These are phyloP conservation scores for Drosophila nigricruria DNA, from an alignment of 2,888 invertebrate species.

Conservation along the genomic window DNA sequence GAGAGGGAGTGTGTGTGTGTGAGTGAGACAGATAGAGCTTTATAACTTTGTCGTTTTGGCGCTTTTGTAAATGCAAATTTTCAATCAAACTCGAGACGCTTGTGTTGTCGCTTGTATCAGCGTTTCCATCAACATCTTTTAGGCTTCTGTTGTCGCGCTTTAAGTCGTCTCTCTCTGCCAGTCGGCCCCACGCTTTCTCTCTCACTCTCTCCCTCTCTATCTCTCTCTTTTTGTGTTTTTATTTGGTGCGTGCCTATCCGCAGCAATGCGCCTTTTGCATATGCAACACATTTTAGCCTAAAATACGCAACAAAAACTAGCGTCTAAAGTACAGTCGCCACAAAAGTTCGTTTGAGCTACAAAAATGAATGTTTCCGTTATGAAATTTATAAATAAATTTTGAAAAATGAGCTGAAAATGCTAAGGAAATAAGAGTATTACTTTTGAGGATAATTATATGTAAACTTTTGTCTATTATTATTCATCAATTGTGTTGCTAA, in stretches of 20 bases:
- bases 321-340: slow-evolving; percentile 23
- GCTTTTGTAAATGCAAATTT: slow-evolving; percentile 73
- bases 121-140: slow-evolving; percentile 63
- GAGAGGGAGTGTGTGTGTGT: background rate
- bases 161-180: background rate
- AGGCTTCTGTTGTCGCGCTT: slow-evolving; percentile 23
- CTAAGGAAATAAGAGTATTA: too few relatives aligned
- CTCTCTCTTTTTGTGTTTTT: background rate
- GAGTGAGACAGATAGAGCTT: background rate
- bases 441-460: too few relatives aligned
- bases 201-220: too few relatives aligned
- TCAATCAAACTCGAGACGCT: slow-evolving; percentile 66
- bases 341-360: background rate
- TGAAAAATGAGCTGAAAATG: too few relatives aligned
- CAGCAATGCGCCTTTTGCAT: slow-evolving; percentile 56
- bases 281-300: slow-evolving; percentile 62
- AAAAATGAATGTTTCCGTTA: background rate
- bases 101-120: slow-evolving; percentile 63
- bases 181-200: background rate
- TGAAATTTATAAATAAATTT: too few relatives aligned
- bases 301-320: slow-evolving; percentile 24
- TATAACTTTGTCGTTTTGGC: slow-evolving; percentile 43
- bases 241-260: slow-evolving; percentile 24
- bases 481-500: too few relatives aligned
- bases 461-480: too few relatives aligned